Evolutionary conservation across 2,888 invertebrate genomes (phyloP).

Genomic region (Ectemnius cavifrons): DNA sequence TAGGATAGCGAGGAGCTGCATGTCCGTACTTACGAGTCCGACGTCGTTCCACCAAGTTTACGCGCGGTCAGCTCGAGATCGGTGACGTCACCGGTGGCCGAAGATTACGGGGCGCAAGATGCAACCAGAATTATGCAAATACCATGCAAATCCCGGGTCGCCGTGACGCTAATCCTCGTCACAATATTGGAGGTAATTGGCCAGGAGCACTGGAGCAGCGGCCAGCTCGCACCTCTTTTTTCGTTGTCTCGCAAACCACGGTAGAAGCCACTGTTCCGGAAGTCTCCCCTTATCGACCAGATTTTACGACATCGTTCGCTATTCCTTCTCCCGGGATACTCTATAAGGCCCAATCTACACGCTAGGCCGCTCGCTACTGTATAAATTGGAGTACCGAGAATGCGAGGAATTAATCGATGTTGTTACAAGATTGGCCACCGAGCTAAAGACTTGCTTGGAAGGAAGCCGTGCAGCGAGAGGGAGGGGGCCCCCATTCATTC

Average conservation of each 20-base stretch:
- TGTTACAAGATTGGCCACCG: no score
- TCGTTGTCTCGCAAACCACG: slow-evolving; percentile 28
- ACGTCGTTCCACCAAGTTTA: slow-evolving; percentile 33
- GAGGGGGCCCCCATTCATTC: slow-evolving; percentile 51
- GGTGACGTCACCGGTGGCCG: slow-evolving; percentile 62
- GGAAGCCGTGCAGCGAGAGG: neutral
- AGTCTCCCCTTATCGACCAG: slow-evolving; percentile 22
- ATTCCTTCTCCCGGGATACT: no score
- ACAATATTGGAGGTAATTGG: slow-evolving; percentile 77
- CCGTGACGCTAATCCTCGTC: slow-evolving; percentile 76
- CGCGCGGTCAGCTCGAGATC: slow-evolving; percentile 43
- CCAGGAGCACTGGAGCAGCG: slow-evolving; percentile 63
- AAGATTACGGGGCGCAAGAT: slow-evolving; percentile 66
- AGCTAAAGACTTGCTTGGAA: neutral
- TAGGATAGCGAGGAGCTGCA: neutral
- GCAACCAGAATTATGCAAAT: slow-evolving; percentile 77
- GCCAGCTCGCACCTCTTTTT: slow-evolving; percentile 35
- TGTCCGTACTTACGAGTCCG: slow-evolving; percentile 8
- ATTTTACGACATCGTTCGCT: slow-evolving; percentile 23
- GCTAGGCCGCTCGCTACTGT: neutral
- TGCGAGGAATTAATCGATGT: no score
- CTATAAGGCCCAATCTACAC: no score
- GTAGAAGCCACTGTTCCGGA: slow-evolving; percentile 31
- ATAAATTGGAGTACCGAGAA: neutral
- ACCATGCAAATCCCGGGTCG: slow-evolving; percentile 74